Evolutionary conservation across 2,113 vertebrate genomes (phyloP).

Genomic region (Ochotona curzoniae): DNA sequence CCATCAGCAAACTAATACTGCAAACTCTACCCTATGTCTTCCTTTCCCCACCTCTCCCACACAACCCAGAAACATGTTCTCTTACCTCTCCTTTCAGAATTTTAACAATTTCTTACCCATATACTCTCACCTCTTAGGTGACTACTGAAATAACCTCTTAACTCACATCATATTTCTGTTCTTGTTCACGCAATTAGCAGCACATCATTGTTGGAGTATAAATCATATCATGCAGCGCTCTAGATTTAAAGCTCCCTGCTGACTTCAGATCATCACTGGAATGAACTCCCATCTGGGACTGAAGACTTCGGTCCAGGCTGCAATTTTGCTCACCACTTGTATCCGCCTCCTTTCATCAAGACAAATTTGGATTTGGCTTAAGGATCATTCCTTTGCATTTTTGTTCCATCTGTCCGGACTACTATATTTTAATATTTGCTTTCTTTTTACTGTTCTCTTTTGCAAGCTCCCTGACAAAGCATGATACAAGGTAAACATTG

Average conservation of each 20-base stretch:
- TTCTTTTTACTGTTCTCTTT: background rate
- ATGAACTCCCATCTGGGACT: background rate
- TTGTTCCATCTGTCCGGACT: background rate
- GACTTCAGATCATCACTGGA: no score
- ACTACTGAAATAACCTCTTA: background rate
- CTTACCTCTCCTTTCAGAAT: background rate
- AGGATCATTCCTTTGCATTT: background rate
- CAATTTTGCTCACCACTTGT: background rate
- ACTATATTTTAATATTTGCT: background rate
- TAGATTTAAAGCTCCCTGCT: background rate
- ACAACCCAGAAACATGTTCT: background rate
- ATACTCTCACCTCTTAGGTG: background rate
- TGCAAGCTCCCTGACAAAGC: background rate
- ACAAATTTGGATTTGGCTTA: background rate
- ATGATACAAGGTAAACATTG: background rate
- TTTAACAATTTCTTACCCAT: background rate
- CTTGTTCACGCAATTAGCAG: background rate
- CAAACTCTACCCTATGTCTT: background rate
- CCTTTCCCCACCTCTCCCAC: background rate
- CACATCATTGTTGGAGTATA: background rate
- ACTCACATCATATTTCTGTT: background rate
- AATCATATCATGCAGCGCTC: background rate
- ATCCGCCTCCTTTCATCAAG: background rate
- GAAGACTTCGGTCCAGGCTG: background rate
- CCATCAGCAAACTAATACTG: background rate